These are phyloP conservation scores for Cariama cristata DNA, from an alignment of 2,113 vertebrate genomes.

Conservation along the genomic window DNA sequence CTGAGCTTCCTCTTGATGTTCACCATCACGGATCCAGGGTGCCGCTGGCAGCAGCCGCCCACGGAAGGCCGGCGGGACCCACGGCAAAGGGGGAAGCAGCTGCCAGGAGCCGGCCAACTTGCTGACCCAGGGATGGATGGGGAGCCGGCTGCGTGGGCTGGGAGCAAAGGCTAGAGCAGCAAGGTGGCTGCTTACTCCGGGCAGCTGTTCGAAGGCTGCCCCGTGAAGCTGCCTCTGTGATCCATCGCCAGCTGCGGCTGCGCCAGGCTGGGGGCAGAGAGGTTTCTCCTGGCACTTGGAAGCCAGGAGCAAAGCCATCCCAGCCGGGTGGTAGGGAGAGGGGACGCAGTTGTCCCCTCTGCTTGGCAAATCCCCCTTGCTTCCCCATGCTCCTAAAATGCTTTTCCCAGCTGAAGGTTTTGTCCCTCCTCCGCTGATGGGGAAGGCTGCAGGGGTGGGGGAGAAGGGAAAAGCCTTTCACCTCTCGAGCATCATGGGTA, in stretches of 20 bases:
- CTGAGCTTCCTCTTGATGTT: background rate
- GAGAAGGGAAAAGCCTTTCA: background rate
- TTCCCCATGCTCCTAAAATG: background rate
- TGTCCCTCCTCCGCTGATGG: background rate
- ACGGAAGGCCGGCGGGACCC: rapidly evolving
- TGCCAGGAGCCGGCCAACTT: background rate
- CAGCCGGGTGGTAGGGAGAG: background rate
- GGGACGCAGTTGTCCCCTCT: background rate
- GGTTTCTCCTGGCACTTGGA: background rate
- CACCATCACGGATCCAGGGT: rapidly evolving
- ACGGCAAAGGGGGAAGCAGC: background rate
- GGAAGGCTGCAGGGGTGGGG: background rate
- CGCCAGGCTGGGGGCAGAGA: background rate
- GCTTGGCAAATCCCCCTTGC: background rate
- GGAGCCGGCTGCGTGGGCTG: background rate
- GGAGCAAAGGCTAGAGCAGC: background rate
- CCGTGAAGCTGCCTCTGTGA: background rate
- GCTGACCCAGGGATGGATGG: rapidly evolving
- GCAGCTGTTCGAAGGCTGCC: background rate
- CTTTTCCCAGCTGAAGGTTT: background rate
- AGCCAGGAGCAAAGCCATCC: background rate
- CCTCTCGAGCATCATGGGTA: rapidly evolving
- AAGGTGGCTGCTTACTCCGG: rapidly evolving
- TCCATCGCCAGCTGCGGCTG: background rate
- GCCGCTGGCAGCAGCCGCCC: background rate